A percentile compares a stretch with the other conserved stretches of the same genome.
These are phyloP conservation scores for Zaprionus tsacasi DNA, from an alignment of 1,140 invertebrate genomes.

Conservation along the genomic window DNA sequence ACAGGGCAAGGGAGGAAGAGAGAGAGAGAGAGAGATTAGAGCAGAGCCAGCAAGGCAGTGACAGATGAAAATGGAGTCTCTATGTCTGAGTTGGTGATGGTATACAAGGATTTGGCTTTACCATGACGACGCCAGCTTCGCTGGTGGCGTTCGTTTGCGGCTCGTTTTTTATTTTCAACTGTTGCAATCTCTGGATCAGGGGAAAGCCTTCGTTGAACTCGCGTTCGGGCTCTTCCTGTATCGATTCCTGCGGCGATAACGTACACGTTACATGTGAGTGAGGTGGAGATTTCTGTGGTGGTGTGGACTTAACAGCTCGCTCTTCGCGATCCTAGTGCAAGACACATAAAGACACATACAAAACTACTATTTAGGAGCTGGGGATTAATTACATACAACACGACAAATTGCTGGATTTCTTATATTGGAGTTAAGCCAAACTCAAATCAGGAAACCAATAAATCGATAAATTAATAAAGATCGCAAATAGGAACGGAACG, in stretches of 20 bases:
- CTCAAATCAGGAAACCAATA: slow-evolving; percentile 28
- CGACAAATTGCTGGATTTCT: slow-evolving; percentile 47
- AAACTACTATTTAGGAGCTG: slow-evolving; percentile 83
- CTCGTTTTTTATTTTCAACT: slow-evolving; percentile 92
- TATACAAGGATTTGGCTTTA: slow-evolving; percentile 46
- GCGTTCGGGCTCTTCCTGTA: slow-evolving; percentile 84
- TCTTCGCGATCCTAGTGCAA: slow-evolving; percentile 86
- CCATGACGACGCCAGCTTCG: slow-evolving; percentile 76
- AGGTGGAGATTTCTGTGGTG: slow-evolving; percentile 84
- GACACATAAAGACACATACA: slow-evolving; percentile 83
- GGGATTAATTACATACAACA: slow-evolving; percentile 80
- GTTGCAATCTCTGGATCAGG: slow-evolving; percentile 90
- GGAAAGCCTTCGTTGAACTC: slow-evolving; percentile 90
- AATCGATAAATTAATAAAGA: slow-evolving; percentile 13
- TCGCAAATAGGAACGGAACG: not conserved
- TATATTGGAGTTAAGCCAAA: slow-evolving; percentile 50
- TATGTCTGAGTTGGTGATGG: slow-evolving; percentile 12
- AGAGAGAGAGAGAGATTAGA: not conserved
- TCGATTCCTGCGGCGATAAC: slow-evolving; percentile 82
- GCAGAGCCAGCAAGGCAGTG: not conserved
- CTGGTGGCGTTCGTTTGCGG: slow-evolving; percentile 84
- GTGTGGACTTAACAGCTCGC: slow-evolving; percentile 85
- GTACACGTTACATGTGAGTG: slow-evolving; percentile 83
- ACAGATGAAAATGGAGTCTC: not conserved
- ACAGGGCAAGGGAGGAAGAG: slow-evolving; percentile 10